Base-by-base conservation (phyloP, 2,113 vertebrate species). In the Conger conger region DNA sequence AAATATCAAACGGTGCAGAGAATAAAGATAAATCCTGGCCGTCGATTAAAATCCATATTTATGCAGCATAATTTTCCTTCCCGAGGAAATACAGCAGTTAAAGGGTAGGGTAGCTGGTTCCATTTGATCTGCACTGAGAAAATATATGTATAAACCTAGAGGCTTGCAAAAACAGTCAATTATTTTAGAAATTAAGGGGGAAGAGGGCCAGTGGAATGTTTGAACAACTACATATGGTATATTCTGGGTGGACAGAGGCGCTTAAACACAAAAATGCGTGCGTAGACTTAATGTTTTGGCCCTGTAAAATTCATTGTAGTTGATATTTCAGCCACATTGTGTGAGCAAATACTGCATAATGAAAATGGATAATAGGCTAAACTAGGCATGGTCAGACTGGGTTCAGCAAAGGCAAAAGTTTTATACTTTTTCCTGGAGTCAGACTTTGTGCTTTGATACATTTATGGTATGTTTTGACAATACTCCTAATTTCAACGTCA, bases 41-140 rank as follows among this genome's bases (percentile, higher is more conserved):
- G 87, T 89, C 89, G 90, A 94, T 94, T 93, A 93, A 93, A 93
- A 95, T 94, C 91, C 91, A 93, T 93, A 93, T 95, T 93, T 92
- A 95, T 94, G 92, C 91, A 89, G 90, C 42, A 90, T 88, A 92
- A 91, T 94, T 95, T 94, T 91, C 88, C 82, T 92, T 94, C 90
- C 90, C 87, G 83, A 93, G 89, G 87, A 84, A 91, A 90, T 92
- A 13, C 45, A 50, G 45, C 45, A 50, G 8, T 89, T 89, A 89
- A 85, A 90, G 88, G 89, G 90, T 91, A 92, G 88, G 87, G 93
- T 92, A 89, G 90, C 90, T 92, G 92, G 88, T 87, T 94, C 76
- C 87, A 94, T 94, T 95, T 95, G 93, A 95, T 94, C 92, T 93
- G 82, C 76, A 86, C 88, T 82, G 89, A 92, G 42, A 76, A 42